phyloP scores from a whole-genome alignment of 2,113 vertebrate species.

The Oreotragus oreotragus region DNA sequence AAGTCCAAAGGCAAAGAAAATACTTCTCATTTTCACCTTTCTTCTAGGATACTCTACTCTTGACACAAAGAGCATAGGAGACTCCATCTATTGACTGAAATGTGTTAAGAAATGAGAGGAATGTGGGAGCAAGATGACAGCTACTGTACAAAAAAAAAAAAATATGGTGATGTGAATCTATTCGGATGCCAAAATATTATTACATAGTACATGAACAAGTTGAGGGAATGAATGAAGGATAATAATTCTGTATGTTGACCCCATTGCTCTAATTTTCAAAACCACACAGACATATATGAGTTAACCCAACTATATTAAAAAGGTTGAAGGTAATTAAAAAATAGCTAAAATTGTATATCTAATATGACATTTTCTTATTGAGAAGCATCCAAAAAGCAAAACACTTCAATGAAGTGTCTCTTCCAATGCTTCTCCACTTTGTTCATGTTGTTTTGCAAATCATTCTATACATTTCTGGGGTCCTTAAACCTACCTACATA shows the following conservation, averaged over 20 bases:
- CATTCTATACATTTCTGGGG: background rate
- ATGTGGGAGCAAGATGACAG: background rate
- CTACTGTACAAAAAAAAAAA: background rate
- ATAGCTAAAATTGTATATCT: background rate
- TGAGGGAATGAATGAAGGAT: background rate
- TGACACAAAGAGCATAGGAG: background rate
- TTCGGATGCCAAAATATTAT: background rate
- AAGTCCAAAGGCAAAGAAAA: background rate
- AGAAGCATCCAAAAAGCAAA: background rate
- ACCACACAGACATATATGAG: background rate
- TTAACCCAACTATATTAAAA: background rate
- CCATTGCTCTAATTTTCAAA: background rate
- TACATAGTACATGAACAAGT: background rate
- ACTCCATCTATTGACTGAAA: background rate
- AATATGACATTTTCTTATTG: background rate
- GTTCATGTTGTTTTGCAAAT: background rate
- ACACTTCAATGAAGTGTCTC: background rate
- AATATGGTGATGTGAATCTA: background rate
- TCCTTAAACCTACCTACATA: background rate
- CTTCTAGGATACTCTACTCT: background rate
- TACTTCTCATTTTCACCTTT: background rate
- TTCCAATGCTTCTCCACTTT: background rate
- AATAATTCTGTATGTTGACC: background rate
- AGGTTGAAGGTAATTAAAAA: background rate
- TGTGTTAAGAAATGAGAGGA: background rate